These are phyloP conservation scores for Atta cephalotes DNA, from an alignment of 1,140 invertebrate genomes.

Conservation along the genomic window DNA sequence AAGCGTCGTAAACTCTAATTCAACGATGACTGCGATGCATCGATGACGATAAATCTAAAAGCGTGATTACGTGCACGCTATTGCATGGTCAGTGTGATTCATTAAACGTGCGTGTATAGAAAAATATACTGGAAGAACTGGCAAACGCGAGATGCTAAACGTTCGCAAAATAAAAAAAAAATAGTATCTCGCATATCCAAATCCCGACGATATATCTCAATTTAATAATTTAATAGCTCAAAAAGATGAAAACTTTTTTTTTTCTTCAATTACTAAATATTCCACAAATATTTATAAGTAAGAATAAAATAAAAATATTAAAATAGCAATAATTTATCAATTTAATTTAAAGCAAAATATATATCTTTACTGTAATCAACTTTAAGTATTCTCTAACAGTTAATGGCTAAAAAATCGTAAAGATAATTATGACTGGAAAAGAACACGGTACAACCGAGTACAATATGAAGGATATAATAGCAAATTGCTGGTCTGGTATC, in stretches of 20 bases:
- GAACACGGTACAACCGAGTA: background rate
- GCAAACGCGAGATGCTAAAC: background rate
- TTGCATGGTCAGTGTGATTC: background rate
- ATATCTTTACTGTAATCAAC: background rate
- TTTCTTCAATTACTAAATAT: conserved; percentile 2
- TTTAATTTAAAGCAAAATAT: conserved; percentile 12
- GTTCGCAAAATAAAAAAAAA: background rate
- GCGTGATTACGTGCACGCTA: conserved; percentile 33
- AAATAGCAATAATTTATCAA: background rate
- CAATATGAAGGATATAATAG: background rate
- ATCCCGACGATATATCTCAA: background rate
- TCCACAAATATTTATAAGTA: conserved; percentile 4
- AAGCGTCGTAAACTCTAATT: conserved; percentile 17
- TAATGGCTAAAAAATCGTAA: background rate
- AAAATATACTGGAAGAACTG: background rate
- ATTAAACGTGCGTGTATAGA: background rate
- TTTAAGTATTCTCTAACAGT: background rate
- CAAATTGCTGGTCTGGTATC: background rate
- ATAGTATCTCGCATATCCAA: background rate
- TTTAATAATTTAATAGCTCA: background rate
- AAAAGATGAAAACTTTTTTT: background rate
- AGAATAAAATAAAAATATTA: background rate
- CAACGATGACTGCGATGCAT: conserved; percentile 22
- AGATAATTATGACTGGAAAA: background rate
- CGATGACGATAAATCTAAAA: conserved; percentile 22